Evolutionary conservation across 1,140 invertebrate genomes (phyloP), one percentile per base, ranked within the genome.

Genomic region (Schlechtendalia chinensis): DNA sequence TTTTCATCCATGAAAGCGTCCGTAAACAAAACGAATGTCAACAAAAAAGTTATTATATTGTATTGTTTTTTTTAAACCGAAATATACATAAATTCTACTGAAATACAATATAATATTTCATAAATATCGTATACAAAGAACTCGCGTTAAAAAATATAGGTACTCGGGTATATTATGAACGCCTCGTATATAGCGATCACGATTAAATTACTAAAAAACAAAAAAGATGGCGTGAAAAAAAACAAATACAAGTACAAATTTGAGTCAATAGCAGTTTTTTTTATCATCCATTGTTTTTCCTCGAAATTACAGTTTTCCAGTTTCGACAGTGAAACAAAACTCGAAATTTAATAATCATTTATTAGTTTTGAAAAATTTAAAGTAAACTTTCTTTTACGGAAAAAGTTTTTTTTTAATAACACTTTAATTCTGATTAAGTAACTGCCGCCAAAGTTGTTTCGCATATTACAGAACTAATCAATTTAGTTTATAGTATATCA

Each of bases 281-380:
- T 39, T 39, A 39, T 39, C 8, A 39, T 39, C 32, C 32, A 8
- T 39, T 39, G 32, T 39, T 4, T 27, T 27, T 59, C 24, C 27
- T 2, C 27, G 24, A 59, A 59, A 59, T 8, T 32, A 32, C 8
- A 29, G 27, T 63, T 63, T 32, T 27, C 0, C 12, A 65, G 29
- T 65, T n/a, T 10, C 10, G 29, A 11, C 61, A 32, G 32, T 39
- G 12, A 65, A 65, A 65, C 11, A 65, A 65, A 39, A 65, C 59
- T 19, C 17, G 17, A 65, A 10, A 65, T 32, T 65, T 65, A 65
- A 29, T 65, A 65, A 39, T n/a, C 29, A 65, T 65, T 65, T 65
- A 65, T 65, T 65, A 65, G 61, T n/a, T 65, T n/a, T 65, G 32
- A 65, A 39, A 39, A 65, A n/a, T 19, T 32, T 0, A 39, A 32